phyloP scores from a whole-genome alignment of 2,797 vertebrate genomes.

The Pseudopleuronectes americanus region DNA sequence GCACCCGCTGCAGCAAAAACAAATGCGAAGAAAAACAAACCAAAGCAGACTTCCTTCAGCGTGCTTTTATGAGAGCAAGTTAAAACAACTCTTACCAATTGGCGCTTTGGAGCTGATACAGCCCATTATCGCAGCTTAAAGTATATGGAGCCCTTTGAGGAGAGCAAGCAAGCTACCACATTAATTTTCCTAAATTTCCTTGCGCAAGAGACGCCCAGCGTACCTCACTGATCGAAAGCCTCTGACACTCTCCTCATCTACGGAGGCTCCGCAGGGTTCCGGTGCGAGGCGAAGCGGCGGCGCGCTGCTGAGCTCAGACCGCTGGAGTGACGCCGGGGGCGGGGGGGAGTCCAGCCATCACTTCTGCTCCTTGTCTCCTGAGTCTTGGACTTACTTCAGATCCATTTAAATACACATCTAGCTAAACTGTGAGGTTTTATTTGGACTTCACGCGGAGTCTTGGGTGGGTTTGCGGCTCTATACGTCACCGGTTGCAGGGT shows the following conservation, averaged over 20 bases:
- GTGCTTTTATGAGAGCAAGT: constrained; percentile 56
- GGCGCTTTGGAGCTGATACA: constrained; percentile 83
- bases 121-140: constrained; percentile 86
- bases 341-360: constrained; percentile 66
- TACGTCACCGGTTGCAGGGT: constrained; percentile 69
- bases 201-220: constrained; percentile 56
- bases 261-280: constrained; percentile 70
- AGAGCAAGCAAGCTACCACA: constrained; percentile 30
- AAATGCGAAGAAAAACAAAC: constrained; percentile 39
- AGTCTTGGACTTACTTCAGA: constrained; percentile 13
- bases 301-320: constrained; percentile 64
- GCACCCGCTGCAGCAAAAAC: constrained; percentile 66
- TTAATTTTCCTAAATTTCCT: constrained; percentile 35
- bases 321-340: constrained; percentile 61
- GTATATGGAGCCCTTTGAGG: constrained; percentile 42
- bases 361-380: constrained; percentile 44
- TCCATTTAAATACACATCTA: constrained; percentile 19
- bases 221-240: constrained; percentile 78
- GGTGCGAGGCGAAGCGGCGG: constrained; percentile 38
- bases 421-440: neutral
- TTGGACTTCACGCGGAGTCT: neutral
- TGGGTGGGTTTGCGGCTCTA: constrained; percentile 38
- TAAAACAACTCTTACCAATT: constrained; percentile 80
- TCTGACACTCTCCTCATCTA: constrained; percentile 59
- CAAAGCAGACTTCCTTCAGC: constrained; percentile 51